Percentiles rank a stretch among this genome's conserved stretches.
phyloP scores from a whole-genome alignment of 64 coral and sea anemone genomes.

The Pachyseris speciosa region DNA sequence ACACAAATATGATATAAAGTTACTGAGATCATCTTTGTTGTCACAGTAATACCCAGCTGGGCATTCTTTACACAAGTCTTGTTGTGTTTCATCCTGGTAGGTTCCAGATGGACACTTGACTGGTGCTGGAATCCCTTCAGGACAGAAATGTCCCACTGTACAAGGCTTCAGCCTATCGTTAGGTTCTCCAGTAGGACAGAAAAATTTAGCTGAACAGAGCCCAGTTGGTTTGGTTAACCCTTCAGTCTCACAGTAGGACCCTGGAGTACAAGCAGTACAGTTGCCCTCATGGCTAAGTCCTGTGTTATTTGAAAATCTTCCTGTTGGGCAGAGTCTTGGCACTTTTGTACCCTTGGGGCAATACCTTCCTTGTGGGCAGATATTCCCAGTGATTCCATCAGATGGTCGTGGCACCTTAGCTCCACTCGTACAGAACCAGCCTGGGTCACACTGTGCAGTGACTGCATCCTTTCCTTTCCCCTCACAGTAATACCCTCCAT shows the following conservation, averaged over 20 bases:
- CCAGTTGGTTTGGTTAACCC: slow-evolving; percentile 80
- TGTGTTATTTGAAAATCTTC: slow-evolving; percentile 95
- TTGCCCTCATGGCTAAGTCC: slow-evolving; percentile 70
- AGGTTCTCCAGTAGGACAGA: slow-evolving; percentile 74
- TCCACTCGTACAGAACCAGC: slow-evolving; percentile 87
- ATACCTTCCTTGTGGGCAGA: slow-evolving; percentile 89
- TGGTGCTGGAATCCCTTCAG: slow-evolving; percentile 72
- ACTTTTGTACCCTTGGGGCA: slow-evolving; percentile 70
- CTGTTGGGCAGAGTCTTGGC: slow-evolving; percentile 71
- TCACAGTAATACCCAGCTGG: slow-evolving; percentile 96
- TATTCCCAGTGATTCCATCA: slow-evolving; percentile 88
- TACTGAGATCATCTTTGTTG: slow-evolving; percentile 84
- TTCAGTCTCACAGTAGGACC: slow-evolving; percentile 77
- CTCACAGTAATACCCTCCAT: slow-evolving; percentile 90
- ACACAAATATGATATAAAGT: slow-evolving; percentile 80
- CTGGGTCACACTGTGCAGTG: slow-evolving; percentile 89
- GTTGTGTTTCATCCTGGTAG: slow-evolving; percentile 92
- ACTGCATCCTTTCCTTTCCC: slow-evolving; percentile 74
- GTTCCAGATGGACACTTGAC: slow-evolving; percentile 81
- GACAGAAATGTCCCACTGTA: slow-evolving; percentile 84
- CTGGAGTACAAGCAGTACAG: slow-evolving; percentile 65
- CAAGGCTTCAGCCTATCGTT: slow-evolving; percentile 44
- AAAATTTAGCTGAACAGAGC: slow-evolving; percentile 84
- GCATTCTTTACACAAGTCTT: slow-evolving; percentile 87
- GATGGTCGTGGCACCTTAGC: slow-evolving; percentile 69